These are phyloP conservation scores for Paragorgia papillata DNA, from an alignment of 92 coral and sea anemone species.

Conservation along the genomic window DNA sequence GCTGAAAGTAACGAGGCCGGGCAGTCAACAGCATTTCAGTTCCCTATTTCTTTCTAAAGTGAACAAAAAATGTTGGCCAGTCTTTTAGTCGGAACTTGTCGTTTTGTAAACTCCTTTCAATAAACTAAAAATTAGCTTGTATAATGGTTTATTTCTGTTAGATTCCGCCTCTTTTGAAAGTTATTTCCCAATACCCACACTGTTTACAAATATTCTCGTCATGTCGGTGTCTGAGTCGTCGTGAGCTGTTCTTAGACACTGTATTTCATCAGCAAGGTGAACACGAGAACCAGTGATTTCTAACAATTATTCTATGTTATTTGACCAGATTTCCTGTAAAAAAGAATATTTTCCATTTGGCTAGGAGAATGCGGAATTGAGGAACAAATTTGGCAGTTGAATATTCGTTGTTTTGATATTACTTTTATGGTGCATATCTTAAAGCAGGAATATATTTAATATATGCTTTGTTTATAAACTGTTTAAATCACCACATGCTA, in stretches of 20 bases:
- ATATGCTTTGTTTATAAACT: background rate
- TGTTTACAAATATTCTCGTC: background rate
- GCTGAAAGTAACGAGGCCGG: too few relatives aligned
- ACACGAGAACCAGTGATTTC: too few relatives aligned
- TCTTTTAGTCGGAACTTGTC: background rate
- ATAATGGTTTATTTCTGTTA: background rate
- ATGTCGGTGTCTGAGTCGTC: conserved; percentile 3
- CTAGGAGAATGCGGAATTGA: background rate
- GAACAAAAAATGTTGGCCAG: too few relatives aligned
- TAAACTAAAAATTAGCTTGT: background rate
- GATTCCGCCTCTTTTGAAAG: background rate
- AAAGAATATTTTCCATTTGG: too few relatives aligned
- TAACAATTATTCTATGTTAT: too few relatives aligned
- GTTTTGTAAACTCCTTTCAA: background rate
- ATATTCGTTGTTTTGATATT: background rate
- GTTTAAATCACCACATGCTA: background rate
- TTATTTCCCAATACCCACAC: background rate
- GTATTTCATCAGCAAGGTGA: too few relatives aligned
- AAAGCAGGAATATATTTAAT: too few relatives aligned
- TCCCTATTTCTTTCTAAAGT: background rate
- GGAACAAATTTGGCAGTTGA: background rate
- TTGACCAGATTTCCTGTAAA: too few relatives aligned
- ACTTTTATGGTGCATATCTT: background rate
- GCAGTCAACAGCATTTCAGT: background rate
- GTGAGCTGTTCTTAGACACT: background rate